phyloP scores from a whole-genome alignment of 1,140 invertebrate genomes.

The Drosophila neocordata region DNA sequence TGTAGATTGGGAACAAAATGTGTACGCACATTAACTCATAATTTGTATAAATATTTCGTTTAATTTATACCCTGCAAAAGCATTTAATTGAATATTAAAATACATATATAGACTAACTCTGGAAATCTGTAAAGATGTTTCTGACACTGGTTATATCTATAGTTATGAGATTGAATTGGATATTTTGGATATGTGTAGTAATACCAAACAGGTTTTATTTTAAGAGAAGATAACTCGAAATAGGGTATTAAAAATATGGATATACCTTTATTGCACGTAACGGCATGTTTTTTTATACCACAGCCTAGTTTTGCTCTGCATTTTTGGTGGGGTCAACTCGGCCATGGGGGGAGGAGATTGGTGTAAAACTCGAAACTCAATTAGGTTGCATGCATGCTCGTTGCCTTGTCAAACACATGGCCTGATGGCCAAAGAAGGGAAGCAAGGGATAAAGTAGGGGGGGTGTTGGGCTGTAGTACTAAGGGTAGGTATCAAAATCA shows the following conservation, averaged over 20 bases:
- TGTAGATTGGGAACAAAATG: not conserved
- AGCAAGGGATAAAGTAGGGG: not conserved
- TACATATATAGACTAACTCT: not conserved
- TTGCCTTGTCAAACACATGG: slow-evolving; percentile 73
- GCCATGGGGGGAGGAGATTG: slow-evolving; percentile 2
- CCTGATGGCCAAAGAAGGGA: slow-evolving; percentile 19
- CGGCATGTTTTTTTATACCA: not conserved
- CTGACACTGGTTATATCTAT: no score
- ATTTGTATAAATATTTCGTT: not conserved
- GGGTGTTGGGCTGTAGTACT: not conserved
- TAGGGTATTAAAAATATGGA: not conserved
- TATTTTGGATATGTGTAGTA: no score
- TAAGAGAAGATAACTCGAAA: no score
- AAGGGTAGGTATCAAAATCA: slow-evolving; percentile 59
- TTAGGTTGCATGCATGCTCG: slow-evolving; percentile 72
- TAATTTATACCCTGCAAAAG: not conserved
- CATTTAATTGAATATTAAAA: not conserved
- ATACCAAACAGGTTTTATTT: no score
- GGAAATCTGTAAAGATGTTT: no score
- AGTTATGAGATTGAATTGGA: no score
- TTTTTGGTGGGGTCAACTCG: slow-evolving; percentile 15
- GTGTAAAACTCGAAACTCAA: slow-evolving; percentile 67
- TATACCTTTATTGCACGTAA: no score
- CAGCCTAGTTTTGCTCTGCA: not conserved
- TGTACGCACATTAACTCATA: not conserved